Evolutionary conservation across 2,888 invertebrate genomes (phyloP).

Genomic region (Nomada hirtipes): DNA sequence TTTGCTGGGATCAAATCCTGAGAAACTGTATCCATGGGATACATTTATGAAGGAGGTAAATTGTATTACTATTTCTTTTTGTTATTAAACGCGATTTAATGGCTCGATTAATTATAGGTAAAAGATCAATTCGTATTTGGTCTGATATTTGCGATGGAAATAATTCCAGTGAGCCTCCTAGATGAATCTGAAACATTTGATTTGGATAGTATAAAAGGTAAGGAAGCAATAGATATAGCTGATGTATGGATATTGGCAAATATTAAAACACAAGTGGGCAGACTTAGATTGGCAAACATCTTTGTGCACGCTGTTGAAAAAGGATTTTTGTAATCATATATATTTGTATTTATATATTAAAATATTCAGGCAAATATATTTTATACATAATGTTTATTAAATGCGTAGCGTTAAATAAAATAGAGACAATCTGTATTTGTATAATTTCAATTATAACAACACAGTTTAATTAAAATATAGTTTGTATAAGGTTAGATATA

Average conservation of each 20-base stretch:
- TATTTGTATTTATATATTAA: conserved; percentile 3
- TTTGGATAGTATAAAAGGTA: conserved; percentile 86
- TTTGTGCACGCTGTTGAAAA: conserved; percentile 88
- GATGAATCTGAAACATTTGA: conserved; percentile 86
- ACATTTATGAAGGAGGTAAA: conserved; percentile 85
- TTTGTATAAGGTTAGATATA: conserved; percentile 68
- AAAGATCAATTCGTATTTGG: conserved; percentile 87
- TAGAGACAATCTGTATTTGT: conserved; percentile 79
- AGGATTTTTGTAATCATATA: conserved; percentile 85
- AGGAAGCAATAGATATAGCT: conserved; percentile 86
- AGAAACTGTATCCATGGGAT: conserved; percentile 85
- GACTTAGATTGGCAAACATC: conserved; percentile 87
- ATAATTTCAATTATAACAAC: conserved; percentile 76
- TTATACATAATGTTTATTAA: conserved; percentile 70
- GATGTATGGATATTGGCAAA: conserved; percentile 88
- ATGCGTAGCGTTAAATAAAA: conserved; percentile 76
- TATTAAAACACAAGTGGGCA: conserved; percentile 87
- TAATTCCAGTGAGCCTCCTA: conserved; percentile 86
- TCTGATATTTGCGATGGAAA: conserved; percentile 87
- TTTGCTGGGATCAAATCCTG: conserved; percentile 87
- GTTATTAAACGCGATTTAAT: neutral
- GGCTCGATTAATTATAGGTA: conserved; percentile 75
- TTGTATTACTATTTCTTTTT: conserved; percentile 11
- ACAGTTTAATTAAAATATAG: conserved; percentile 71
- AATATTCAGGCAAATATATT: conserved; percentile 30